A percentile compares a stretch with the other conserved stretches of the same genome.
phyloP scores from a whole-genome alignment of 2,113 vertebrate species.

The Meles meles region DNA sequence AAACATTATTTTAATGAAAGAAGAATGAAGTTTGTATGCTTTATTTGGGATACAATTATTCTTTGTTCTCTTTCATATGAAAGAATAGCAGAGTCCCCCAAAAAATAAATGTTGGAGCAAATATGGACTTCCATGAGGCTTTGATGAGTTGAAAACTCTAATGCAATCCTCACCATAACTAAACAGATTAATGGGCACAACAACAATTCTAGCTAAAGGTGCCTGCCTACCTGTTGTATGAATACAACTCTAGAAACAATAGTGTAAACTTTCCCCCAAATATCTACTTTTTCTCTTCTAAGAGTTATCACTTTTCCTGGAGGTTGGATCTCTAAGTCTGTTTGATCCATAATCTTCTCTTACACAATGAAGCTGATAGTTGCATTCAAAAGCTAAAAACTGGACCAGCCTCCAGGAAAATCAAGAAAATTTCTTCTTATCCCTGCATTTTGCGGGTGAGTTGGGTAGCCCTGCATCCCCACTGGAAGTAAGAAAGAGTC shows the following conservation, averaged over 20 bases:
- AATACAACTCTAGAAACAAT: neutral
- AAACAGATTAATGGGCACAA: neutral
- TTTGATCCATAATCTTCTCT: neutral
- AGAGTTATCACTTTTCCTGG: neutral
- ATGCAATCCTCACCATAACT: neutral
- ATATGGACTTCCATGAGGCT: neutral
- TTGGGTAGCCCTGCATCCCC: neutral
- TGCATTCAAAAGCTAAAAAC: neutral
- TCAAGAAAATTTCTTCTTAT: neutral
- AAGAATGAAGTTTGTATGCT: neutral
- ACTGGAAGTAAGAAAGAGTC: neutral
- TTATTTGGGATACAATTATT: conserved; percentile 3
- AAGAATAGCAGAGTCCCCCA: neutral
- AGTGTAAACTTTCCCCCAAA: neutral
- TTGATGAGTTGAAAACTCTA: neutral
- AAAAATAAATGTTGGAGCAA: neutral
- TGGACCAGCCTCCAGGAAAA: neutral
- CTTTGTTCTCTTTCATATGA: conserved; percentile 5
- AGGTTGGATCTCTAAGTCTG: neutral
- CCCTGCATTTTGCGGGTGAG: neutral
- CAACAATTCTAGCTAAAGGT: neutral
- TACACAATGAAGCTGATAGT: neutral
- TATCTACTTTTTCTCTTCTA: neutral
- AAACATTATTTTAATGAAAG: conserved; percentile 13
- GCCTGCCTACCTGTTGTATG: neutral